phyloP scores from a whole-genome alignment of 1,140 invertebrate genomes.

The Gerris buenoi region DNA sequence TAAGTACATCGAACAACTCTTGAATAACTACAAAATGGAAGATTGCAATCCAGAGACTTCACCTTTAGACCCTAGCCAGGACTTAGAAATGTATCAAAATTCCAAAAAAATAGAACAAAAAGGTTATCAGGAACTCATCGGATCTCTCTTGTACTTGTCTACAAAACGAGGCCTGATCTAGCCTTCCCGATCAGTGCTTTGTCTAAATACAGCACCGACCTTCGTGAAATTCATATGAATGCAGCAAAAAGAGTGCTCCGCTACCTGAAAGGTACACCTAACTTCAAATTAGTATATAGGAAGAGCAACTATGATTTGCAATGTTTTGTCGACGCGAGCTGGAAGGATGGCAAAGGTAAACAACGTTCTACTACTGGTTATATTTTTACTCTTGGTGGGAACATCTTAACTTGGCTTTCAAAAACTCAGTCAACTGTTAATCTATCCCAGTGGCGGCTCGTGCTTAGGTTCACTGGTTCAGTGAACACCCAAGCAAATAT shows the following conservation, averaged over 20 bases:
- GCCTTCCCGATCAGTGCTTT: neutral
- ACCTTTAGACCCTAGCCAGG: neutral
- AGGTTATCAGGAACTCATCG: neutral
- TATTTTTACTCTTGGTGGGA: neutral
- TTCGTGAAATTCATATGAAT: neutral
- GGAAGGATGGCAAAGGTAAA: neutral
- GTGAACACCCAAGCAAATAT: too few species aligned
- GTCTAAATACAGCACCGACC: neutral
- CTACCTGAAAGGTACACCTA: too few species aligned
- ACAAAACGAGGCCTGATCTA: neutral
- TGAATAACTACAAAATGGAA: neutral
- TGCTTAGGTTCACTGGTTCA: too few species aligned
- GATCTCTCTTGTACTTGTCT: neutral
- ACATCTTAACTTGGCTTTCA: neutral
- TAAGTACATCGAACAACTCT: neutral
- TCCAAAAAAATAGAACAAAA: neutral
- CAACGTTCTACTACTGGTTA: neutral
- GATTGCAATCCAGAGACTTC: neutral
- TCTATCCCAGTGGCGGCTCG: too few species aligned
- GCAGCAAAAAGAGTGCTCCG: neutral
- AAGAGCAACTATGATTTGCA: neutral
- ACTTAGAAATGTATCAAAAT: neutral
- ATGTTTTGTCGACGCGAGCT: neutral
- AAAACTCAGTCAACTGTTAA: neutral
- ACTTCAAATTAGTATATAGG: neutral